Evolutionary conservation across 1,140 invertebrate species (phyloP).

Genomic region (Conus betulinus): DNA sequence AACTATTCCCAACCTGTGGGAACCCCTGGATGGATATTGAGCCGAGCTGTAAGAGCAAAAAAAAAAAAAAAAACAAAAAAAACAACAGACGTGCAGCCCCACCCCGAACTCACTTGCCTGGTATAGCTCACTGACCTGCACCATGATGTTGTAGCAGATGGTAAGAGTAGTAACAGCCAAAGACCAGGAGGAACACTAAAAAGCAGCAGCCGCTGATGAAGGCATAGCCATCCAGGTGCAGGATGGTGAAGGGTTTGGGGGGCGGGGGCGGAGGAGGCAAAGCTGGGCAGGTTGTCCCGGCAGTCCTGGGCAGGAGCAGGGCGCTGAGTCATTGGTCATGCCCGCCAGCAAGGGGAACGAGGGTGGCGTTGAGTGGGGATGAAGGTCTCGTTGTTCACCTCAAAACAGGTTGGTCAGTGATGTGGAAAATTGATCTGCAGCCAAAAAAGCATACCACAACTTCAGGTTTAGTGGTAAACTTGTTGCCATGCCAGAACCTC

Average conservation of each 20-base stretch:
- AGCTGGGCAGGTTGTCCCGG: conserved; percentile 84
- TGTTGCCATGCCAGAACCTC: no score
- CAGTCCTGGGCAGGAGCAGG: conserved; percentile 95
- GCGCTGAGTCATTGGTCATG: conserved; percentile 80
- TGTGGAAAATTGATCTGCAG: conserved; percentile 83
- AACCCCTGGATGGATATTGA: no score
- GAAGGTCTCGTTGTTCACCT: conserved; percentile 60
- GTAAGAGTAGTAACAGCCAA: conserved; percentile 67
- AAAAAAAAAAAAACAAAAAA: no score
- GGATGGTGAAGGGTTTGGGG: conserved; percentile 83
- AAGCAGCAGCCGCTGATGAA: conserved; percentile 83
- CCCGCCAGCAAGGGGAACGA: conserved; percentile 84
- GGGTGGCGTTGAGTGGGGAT: conserved; percentile 80
- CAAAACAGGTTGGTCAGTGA: conserved; percentile 52
- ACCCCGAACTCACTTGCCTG: no score
- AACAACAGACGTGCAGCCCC: no score
- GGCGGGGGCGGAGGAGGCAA: conserved; percentile 85
- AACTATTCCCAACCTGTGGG: no score
- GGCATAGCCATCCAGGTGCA: conserved; percentile 84
- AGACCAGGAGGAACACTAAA: conserved; percentile 66
- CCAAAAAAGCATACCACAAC: no score
- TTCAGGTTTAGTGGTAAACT: no score
- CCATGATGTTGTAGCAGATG: conserved; percentile 68
- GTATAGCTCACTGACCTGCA: conserved; percentile 37
- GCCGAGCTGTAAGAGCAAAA: no score